A percentile compares a stretch with the other conserved stretches of the same genome.
Evolutionary conservation across 2,113 vertebrate species (phyloP).

Genomic region (Chionodraco myersi): DNA sequence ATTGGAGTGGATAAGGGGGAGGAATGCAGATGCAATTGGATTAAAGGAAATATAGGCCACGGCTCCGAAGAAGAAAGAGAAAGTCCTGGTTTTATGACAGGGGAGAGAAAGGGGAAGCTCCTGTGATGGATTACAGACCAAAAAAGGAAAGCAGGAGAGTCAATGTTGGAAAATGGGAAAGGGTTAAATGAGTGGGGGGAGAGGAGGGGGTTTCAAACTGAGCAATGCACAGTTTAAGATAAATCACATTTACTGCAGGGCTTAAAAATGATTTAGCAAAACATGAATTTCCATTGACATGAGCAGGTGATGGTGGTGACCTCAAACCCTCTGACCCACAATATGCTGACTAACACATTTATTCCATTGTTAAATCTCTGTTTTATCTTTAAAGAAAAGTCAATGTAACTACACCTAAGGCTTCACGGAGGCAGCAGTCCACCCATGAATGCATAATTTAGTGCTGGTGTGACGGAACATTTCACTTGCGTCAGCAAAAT

Average conservation of each 20-base stretch:
- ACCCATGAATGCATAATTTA: constrained; percentile 58
- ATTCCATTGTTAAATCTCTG: neutral
- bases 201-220: constrained; percentile 27
- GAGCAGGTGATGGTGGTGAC: neutral
- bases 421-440: constrained; percentile 18
- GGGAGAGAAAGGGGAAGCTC: neutral
- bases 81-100: neutral
- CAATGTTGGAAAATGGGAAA: neutral
- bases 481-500: constrained; percentile 78
- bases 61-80: constrained; percentile 7
- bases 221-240: constrained; percentile 12
- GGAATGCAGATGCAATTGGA: neutral
- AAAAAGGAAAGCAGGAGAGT: neutral
- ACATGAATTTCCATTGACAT: neutral
- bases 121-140: constrained; percentile 16
- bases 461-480: constrained; percentile 50
- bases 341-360: neutral
- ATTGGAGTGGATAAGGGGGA: neutral
- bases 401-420: neutral
- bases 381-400: neutral
- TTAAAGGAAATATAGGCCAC: constrained; percentile 29
- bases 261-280: neutral
- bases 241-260: constrained; percentile 14
- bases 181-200: constrained; percentile 24
- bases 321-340: neutral